These are phyloP conservation scores for Pseudocheirus occidentalis DNA, from an alignment of 2,797 vertebrate genomes.

Conservation along the genomic window DNA sequence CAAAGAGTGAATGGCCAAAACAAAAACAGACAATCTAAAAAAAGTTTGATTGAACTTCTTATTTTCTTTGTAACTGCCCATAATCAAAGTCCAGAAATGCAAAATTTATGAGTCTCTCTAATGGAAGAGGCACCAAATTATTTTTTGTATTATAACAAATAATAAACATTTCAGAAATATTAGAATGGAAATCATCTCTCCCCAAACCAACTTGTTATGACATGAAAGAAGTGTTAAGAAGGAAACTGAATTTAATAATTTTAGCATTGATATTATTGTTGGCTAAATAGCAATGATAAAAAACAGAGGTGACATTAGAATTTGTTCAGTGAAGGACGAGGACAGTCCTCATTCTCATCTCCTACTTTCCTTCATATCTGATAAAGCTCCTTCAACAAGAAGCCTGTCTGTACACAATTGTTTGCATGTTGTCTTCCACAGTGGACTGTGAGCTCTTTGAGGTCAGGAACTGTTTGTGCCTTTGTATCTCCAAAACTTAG, in stretches of 20 bases:
- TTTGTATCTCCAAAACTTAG: not conserved
- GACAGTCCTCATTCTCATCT: not conserved
- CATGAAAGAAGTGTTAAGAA: conserved; percentile 34
- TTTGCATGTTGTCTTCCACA: not conserved
- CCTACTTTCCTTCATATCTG: not conserved
- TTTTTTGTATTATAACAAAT: not conserved
- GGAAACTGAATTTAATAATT: conserved; percentile 9
- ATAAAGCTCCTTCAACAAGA: not conserved
- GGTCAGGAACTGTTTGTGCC: not conserved
- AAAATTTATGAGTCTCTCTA: conserved; percentile 23
- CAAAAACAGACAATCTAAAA: conserved; percentile 63
- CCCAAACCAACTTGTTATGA: conserved; percentile 21
- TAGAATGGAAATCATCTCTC: not conserved
- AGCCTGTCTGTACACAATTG: not conserved
- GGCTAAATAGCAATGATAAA: conserved; percentile 35
- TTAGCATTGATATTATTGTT: conserved; percentile 9
- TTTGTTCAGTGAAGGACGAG: conserved; percentile 21
- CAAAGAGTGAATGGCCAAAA: conserved; percentile 58
- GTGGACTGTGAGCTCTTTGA: not conserved
- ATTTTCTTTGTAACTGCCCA: conserved; percentile 19
- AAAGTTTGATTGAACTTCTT: conserved; percentile 10
- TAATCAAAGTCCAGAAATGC: conserved; percentile 35
- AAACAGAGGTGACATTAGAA: not conserved
- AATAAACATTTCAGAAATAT: conserved; percentile 34
- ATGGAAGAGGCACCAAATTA: not conserved